A percentile compares a stretch with the other conserved stretches of the same genome.
Evolutionary conservation across 2,888 invertebrate species (phyloP).

Genomic region (Xestobium rufovillosum): DNA sequence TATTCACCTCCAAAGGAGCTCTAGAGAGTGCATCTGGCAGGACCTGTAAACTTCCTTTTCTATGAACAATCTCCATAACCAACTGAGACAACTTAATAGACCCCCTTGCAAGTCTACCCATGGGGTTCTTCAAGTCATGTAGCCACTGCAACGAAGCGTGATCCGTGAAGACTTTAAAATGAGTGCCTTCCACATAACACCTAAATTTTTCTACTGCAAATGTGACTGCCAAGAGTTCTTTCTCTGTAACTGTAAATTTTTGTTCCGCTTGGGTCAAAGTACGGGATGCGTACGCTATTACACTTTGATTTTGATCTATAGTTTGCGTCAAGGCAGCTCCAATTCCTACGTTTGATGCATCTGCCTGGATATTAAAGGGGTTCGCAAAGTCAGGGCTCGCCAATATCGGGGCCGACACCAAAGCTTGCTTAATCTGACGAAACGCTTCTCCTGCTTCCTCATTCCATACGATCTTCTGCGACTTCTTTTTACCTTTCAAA

Average conservation of each 20-base stretch:
- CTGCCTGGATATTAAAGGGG: constrained; percentile 26
- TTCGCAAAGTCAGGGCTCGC: constrained; percentile 25
- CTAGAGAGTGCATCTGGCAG: constrained; percentile 20
- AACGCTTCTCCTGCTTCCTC: constrained; percentile 24
- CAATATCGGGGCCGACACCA: constrained; percentile 25
- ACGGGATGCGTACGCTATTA: constrained; percentile 26
- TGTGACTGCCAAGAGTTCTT: constrained; percentile 26
- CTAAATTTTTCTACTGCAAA: constrained; percentile 24
- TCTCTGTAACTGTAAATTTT: constrained; percentile 27
- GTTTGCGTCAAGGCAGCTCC: constrained; percentile 24
- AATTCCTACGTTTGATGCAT: constrained; percentile 24
- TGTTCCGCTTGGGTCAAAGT: constrained; percentile 24
- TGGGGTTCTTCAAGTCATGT: constrained; percentile 22
- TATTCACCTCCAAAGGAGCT: too few relatives aligned
- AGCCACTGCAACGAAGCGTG: constrained; percentile 25
- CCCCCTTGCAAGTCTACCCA: constrained; percentile 25
- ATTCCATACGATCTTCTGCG: constrained; percentile 20
- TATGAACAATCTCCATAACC: constrained; percentile 21
- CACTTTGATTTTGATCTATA: constrained; percentile 21
- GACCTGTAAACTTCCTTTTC: constrained; percentile 19
- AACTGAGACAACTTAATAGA: constrained; percentile 18
- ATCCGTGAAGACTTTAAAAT: constrained; percentile 26
- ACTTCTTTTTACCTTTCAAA: constrained; percentile 22
- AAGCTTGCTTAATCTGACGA: constrained; percentile 20
- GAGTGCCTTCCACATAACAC: constrained; percentile 22